phyloP scores from a whole-genome alignment of 2,113 vertebrate species.

The Spilogale gracilis region DNA sequence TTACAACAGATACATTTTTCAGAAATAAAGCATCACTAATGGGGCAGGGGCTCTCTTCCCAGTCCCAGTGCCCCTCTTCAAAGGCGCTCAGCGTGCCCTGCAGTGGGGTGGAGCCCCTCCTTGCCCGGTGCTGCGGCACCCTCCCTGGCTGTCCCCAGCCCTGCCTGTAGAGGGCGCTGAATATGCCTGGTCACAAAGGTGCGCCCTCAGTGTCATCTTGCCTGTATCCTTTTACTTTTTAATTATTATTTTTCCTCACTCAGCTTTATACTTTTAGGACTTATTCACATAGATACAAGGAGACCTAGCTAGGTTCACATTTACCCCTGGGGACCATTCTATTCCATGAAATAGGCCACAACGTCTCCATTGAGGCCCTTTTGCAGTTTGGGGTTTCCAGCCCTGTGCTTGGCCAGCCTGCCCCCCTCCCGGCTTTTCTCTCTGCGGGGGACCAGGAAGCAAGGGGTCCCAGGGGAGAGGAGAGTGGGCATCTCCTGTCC shows the following conservation, averaged over 20 bases:
- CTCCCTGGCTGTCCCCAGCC: accelerated
- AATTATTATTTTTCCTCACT: background rate
- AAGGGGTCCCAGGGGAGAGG: background rate
- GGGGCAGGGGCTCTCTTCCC: background rate
- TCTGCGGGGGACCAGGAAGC: accelerated
- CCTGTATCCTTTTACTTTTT: background rate
- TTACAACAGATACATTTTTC: background rate
- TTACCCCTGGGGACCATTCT: background rate
- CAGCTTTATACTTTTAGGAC: background rate
- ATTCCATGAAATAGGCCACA: accelerated
- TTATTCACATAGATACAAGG: background rate
- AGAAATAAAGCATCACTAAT: background rate
- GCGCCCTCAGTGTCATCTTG: accelerated
- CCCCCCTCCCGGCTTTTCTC: background rate
- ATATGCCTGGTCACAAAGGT: accelerated
- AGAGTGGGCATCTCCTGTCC: no score
- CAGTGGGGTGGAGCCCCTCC: no score
- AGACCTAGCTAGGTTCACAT: no score
- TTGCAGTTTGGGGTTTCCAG: background rate
- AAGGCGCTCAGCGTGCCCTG: accelerated
- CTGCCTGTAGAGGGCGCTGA: background rate
- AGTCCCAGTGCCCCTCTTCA: accelerated
- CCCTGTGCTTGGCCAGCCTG: background rate
- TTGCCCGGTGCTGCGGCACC: accelerated
- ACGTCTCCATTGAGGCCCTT: background rate